Conservation (phyloP, 1,140 invertebrate genomes). For the Drosophila quadrilineata region DNA sequence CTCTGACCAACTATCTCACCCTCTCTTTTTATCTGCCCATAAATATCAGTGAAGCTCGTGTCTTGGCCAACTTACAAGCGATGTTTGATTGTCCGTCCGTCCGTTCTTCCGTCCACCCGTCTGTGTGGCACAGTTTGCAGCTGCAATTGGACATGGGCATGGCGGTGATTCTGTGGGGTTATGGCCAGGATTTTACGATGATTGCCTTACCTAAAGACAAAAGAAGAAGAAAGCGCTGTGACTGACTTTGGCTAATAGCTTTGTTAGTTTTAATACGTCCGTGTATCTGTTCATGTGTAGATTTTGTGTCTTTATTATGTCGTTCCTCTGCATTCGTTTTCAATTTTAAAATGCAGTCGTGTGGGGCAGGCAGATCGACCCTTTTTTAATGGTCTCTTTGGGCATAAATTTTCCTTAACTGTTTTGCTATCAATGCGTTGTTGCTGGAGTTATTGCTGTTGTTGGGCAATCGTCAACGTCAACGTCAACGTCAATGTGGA, state of each 20-base stretch:
- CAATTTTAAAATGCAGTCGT: constrained; percentile 20
- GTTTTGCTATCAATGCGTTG: constrained; percentile 19
- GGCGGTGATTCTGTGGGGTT: not conserved
- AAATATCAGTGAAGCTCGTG: not conserved
- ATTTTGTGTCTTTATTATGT: constrained; percentile 39
- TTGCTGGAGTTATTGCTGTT: constrained; percentile 29
- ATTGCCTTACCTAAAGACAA: constrained; percentile 2
- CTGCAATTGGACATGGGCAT: not conserved
- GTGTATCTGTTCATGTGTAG: constrained; percentile 7
- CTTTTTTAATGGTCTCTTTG: constrained; percentile 27
- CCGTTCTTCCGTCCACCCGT: too few species aligned
- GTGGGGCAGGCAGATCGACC: constrained; percentile 17
- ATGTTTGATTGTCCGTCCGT: too few species aligned
- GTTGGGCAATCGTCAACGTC: constrained; percentile 55
- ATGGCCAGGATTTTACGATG: not conserved
- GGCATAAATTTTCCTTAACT: constrained; percentile 45
- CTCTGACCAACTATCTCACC: too few species aligned
- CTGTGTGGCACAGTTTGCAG: constrained; percentile 25
- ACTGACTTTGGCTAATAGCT: constrained; percentile 55
- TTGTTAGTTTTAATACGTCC: constrained; percentile 60
- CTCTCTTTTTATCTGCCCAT: too few species aligned
- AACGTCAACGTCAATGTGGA: constrained; percentile 12
- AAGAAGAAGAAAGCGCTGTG: not conserved
- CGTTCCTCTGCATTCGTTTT: constrained; percentile 27
- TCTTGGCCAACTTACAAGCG: constrained; percentile 7